Evolutionary conservation across 2,888 invertebrate species (phyloP).

Genomic region (Scrobipalpa atriplicella): DNA sequence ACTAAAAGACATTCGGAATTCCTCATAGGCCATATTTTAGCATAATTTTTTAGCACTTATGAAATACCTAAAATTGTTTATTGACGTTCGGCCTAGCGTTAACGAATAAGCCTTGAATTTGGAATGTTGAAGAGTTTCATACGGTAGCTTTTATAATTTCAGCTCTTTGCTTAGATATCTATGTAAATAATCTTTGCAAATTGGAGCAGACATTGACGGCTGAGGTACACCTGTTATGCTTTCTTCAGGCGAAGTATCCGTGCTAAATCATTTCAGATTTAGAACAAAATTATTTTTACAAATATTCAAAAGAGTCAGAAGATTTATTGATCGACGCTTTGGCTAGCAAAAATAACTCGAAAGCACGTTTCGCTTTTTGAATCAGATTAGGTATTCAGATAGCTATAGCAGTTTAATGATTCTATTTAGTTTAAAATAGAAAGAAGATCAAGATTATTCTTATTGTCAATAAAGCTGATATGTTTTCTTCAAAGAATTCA

Average conservation of each 20-base stretch:
- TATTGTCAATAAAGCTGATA: too few relatives aligned
- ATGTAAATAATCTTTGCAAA: neutral
- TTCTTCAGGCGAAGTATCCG: neutral
- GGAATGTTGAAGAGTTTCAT: constrained; percentile 5
- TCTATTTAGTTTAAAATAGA: neutral
- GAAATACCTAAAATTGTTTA: neutral
- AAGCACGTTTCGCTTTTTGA: neutral
- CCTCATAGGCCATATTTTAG: neutral
- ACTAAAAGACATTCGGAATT: neutral
- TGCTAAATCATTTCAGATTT: constrained; percentile 21
- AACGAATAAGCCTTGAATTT: neutral
- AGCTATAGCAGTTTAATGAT: neutral
- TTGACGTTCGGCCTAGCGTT: neutral
- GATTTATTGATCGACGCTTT: constrained; percentile 13
- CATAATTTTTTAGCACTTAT: neutral
- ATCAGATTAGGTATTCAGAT: neutral
- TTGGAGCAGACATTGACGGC: constrained; percentile 10
- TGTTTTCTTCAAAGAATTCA: too few relatives aligned
- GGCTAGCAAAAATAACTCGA: constrained; percentile 5
- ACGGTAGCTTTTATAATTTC: neutral
- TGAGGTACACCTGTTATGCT: constrained; percentile 8
- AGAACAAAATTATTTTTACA: constrained; percentile 15
- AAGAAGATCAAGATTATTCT: too few relatives aligned
- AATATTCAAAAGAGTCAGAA: constrained; percentile 14
- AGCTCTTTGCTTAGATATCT: constrained; percentile 8